Percentiles rank a stretch among this genome's conserved stretches.
Conservation (phyloP, 2,797 vertebrate genomes). For the Holocentrus rufus region DNA sequence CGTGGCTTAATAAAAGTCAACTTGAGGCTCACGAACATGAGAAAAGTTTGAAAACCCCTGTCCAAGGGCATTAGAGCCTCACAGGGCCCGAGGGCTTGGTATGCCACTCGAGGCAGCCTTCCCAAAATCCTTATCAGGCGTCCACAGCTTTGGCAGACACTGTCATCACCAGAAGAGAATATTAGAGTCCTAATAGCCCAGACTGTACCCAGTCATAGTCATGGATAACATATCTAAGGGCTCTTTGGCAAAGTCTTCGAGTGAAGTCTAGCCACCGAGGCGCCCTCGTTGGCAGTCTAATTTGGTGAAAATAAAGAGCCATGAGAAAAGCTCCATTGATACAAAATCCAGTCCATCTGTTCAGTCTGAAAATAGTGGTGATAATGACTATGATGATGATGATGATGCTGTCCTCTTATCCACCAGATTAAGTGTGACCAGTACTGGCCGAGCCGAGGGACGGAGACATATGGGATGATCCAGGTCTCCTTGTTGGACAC, state of each 20-base stretch:
- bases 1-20: too few species aligned
- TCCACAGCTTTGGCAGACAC: neutral
- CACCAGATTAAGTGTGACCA: conserved; percentile 96
- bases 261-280: too few species aligned
- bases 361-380: neutral
- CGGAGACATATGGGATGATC: conserved; percentile 93
- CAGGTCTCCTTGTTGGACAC: conserved; percentile 95
- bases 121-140: neutral
- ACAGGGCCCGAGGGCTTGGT: neutral
- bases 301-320: neutral
- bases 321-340: neutral
- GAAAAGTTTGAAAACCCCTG: too few species aligned
- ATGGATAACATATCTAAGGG: neutral
- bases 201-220: neutral
- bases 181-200: neutral
- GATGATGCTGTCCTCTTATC: conserved; percentile 10
- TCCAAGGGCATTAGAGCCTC: too few species aligned
- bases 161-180: neutral
- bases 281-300: neutral
- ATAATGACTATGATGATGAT: neutral
- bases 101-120: neutral
- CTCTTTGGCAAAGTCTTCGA: neutral
- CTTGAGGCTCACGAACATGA: too few species aligned
- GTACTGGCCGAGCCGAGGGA: conserved; percentile 96
- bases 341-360: neutral